Evolutionary conservation across 2,113 vertebrate genomes (phyloP), one percentile per base, ranked within the genome.

Genomic region (Acrocephalus arundinaceus): DNA sequence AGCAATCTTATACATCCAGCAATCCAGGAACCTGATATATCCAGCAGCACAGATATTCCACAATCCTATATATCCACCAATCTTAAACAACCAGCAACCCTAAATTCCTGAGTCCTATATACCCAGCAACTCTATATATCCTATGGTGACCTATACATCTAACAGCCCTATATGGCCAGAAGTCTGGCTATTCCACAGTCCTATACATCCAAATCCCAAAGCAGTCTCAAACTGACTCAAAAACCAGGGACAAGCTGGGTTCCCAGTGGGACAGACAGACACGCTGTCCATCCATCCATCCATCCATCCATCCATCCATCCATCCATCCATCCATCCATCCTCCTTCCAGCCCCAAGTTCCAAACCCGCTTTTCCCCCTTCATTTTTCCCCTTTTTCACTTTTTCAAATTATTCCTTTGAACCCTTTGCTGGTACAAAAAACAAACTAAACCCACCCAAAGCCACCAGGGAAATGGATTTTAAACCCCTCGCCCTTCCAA

Each of bases 261-360:
- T 16, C 6, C 25, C 6, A 4, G 11, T 11, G 9, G 13, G 45
- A 76, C 31, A 76, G 15, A 66, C 39, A 45, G 43, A 30, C 55
- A 75, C 11, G 39, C 67, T 11, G 10, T 54, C 68, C 49, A 57
- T 33, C 51, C 51, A 59, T 59, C n/a, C 58, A 58, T 59, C 58
- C 39, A 27, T 57, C 54, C 41, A 28, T 58, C 71, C 52, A n/a
- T 57, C 41, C 71, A 45, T 28, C 72, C 72, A 37, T 48, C 55
- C 28, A 9, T 65, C 75, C n/a, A 31, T 54, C 35, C 52, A 33
- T 48, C 54, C 35, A 6, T 55, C 61, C 46, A 21, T 23, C 35
- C 33, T 20, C 10, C 16, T 58, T 27, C 43, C 37, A 68, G 33
- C 5, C 5, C 0, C 0, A 1, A 77, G 22, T 33, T 68, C 33